These are phyloP conservation scores for Esox lucius DNA, from an alignment of 2,797 vertebrate species.

Conservation along the genomic window DNA sequence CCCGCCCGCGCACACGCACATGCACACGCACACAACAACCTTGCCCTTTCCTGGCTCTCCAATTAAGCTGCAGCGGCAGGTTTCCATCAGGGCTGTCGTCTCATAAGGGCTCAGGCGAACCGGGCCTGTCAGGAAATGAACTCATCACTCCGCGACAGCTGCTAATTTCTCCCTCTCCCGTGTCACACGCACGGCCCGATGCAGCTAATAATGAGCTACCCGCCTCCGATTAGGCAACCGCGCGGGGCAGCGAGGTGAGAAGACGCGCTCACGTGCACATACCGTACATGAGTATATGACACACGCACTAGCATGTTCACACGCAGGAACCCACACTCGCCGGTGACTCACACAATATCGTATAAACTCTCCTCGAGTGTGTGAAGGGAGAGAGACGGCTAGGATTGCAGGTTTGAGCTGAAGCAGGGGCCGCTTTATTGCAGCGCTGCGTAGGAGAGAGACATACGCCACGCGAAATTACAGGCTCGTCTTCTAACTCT, in stretches of 20 bases:
- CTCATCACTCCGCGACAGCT: conserved; percentile 95
- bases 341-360: not conserved
- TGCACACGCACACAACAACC: too few species aligned
- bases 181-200: conserved; percentile 92
- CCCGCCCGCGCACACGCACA: conserved; percentile 32
- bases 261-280: conserved; percentile 37
- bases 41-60: conserved; percentile 82
- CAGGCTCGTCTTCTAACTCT: conserved; percentile 64
- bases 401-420: conserved; percentile 36
- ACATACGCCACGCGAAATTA: conserved; percentile 71
- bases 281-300: not conserved
- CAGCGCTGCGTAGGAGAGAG: conserved; percentile 19
- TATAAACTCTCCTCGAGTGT: conserved; percentile 32
- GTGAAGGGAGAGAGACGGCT: conserved; percentile 16
- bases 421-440: conserved; percentile 21
- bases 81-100: conserved; percentile 86
- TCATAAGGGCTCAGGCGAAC: conserved; percentile 88
- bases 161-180: conserved; percentile 94
- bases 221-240: conserved; percentile 87
- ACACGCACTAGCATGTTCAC: not conserved
- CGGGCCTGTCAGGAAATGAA: conserved; percentile 98
- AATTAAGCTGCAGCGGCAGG: conserved; percentile 86
- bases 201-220: conserved; percentile 94
- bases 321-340: not conserved
- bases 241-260: conserved; percentile 28